Percentiles rank a stretch among this genome's conserved stretches.
These are phyloP conservation scores for Lepidostoma basale DNA, from an alignment of 1,140 invertebrate species.

Conservation along the genomic window DNA sequence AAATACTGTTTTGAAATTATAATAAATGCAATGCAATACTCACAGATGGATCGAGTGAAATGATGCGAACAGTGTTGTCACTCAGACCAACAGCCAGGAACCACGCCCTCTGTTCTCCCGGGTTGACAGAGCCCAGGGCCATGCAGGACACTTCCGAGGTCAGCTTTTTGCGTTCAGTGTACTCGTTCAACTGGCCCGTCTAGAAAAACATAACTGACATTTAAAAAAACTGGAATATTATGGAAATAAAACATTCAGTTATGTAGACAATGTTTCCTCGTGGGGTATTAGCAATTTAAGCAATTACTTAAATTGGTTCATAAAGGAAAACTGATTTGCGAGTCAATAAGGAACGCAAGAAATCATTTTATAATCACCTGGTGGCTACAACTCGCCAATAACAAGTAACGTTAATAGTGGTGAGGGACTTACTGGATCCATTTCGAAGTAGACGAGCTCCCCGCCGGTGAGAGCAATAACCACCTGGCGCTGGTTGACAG, in stretches of 20 bases:
- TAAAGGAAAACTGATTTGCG: conserved; percentile 7
- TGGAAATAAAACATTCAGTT: neutral
- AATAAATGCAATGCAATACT: conserved; percentile 51
- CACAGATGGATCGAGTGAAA: conserved; percentile 93
- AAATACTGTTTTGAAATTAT: neutral
- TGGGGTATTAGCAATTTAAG: neutral
- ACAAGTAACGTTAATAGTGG: neutral
- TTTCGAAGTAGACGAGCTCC: conserved; percentile 99
- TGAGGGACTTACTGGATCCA: conserved; percentile 87
- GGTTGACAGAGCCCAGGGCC: conserved; percentile 93
- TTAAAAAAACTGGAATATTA: neutral
- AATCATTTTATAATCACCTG: neutral
- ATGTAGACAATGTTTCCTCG: neutral
- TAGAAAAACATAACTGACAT: conserved; percentile 50
- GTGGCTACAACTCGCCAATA: conserved; percentile 16
- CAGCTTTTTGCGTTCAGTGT: conserved; percentile 96
- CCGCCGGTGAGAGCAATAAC: conserved; percentile 97
- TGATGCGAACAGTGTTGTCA: conserved; percentile 97
- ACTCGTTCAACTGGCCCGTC: conserved; percentile 98
- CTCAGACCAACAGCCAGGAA: conserved; percentile 96
- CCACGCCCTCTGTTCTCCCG: conserved; percentile 93
- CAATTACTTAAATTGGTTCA: neutral
- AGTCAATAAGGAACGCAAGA: conserved; percentile 27
- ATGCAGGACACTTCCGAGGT: conserved; percentile 97
- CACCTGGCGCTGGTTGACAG: conserved; percentile 97